Percentiles rank a stretch among this genome's conserved stretches.
phyloP scores from a whole-genome alignment of 2,113 vertebrate species.

The Corydoras sp. region DNA sequence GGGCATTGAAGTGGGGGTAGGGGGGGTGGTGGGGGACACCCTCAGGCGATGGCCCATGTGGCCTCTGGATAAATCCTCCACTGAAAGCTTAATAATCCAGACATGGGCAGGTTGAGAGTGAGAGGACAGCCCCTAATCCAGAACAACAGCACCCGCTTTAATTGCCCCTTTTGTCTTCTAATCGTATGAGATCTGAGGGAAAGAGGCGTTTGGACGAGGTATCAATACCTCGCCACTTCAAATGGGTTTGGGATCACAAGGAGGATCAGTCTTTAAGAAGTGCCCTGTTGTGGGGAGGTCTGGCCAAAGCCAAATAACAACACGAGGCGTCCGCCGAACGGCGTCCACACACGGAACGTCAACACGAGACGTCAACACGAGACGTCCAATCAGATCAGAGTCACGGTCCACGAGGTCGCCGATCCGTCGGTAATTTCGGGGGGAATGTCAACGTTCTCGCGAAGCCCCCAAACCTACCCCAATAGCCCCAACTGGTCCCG shows the following conservation, averaged over 20 bases:
- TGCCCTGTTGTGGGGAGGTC: not conserved
- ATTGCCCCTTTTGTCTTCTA: slow-evolving; percentile 63
- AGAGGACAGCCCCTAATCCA: slow-evolving; percentile 53
- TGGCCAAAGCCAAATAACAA: not conserved
- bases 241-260: slow-evolving; percentile 35
- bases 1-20: slow-evolving; percentile 56
- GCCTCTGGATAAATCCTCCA: slow-evolving; percentile 77
- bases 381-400: too few species aligned
- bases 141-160: slow-evolving; percentile 68
- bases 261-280: slow-evolving; percentile 5
- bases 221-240: slow-evolving; percentile 38
- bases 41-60: slow-evolving; percentile 75
- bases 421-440: too few species aligned
- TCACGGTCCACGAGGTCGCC: too few species aligned
- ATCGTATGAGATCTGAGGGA: slow-evolving; percentile 59
- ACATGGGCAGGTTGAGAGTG: slow-evolving; percentile 62
- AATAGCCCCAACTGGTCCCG: too few species aligned
- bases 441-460: too few species aligned
- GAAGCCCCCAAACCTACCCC: too few species aligned
- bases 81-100: slow-evolving; percentile 79
- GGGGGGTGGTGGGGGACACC: slow-evolving; percentile 55
- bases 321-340: too few species aligned
- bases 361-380: too few species aligned
- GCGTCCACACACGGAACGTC: too few species aligned
- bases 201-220: slow-evolving; percentile 49